A percentile compares a stretch with the other conserved stretches of the same genome.
These are phyloP conservation scores for Resseliella maxima DNA, from an alignment of 2,888 invertebrate genomes.

Conservation along the genomic window DNA sequence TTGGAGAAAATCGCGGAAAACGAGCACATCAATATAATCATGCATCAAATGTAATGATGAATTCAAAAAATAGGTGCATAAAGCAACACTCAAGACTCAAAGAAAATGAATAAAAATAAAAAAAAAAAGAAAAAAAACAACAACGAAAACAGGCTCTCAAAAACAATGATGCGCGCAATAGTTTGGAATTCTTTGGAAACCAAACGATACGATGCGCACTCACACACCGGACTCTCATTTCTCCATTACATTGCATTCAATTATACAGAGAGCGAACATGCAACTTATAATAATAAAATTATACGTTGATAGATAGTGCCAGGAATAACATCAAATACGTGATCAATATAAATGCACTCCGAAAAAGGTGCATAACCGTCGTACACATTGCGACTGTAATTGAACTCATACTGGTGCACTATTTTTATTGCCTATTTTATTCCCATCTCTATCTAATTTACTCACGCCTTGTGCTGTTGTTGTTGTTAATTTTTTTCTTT, in stretches of 20 bases:
- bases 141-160: not conserved
- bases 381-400: not conserved
- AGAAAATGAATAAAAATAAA: not conserved
- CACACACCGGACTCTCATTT: not conserved
- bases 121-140: not conserved
- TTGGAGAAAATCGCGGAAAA: not conserved
- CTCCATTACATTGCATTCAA: constrained; percentile 2
- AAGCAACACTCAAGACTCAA: not conserved
- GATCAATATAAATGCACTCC: constrained; percentile 54
- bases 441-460: too few species aligned
- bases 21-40: constrained; percentile 8
- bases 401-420: not conserved
- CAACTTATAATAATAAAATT: constrained; percentile 56
- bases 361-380: constrained; percentile 7
- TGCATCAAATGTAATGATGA: constrained; percentile 26
- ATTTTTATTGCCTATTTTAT: not conserved
- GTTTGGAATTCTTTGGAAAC: constrained; percentile 15
- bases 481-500: too few species aligned
- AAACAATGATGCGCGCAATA: not conserved
- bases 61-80: not conserved
- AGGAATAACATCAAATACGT: constrained; percentile 57
- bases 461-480: too few species aligned
- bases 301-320: constrained; percentile 56
- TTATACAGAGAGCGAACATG: constrained; percentile 47
- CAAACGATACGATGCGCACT: not conserved